Conservation (phyloP, 2,113 vertebrate species). For the Halcyon malimbica region DNA sequence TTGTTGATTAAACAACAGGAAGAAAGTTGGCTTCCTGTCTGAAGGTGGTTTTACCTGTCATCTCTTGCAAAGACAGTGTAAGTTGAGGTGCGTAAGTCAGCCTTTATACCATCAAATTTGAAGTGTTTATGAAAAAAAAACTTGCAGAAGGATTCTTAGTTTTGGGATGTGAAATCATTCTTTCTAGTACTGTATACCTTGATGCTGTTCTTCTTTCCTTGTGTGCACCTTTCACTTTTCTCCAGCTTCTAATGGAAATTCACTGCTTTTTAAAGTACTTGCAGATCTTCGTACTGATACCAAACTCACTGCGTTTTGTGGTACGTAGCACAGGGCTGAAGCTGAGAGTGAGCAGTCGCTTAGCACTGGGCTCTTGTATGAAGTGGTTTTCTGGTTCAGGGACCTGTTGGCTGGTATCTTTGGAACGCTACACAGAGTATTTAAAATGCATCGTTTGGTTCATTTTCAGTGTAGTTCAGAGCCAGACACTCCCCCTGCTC, state of each 20-base stretch:
- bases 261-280: not conserved
- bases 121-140: not conserved
- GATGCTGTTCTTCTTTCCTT: not conserved
- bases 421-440: not conserved
- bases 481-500: not conserved
- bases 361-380: not conserved
- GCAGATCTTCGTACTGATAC: not conserved
- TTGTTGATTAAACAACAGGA: constrained; percentile 81
- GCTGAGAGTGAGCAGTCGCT: not conserved
- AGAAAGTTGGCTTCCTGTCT: constrained; percentile 81
- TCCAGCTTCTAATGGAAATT: not conserved
- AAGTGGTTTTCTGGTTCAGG: not conserved
- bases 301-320: not conserved
- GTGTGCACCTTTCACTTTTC: not conserved
- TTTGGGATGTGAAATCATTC: not conserved
- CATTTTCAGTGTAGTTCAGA: not conserved
- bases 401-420: not conserved
- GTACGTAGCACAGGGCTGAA: not conserved
- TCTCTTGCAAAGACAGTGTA: constrained; percentile 20
- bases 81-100: not conserved
- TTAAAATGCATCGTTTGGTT: not conserved
- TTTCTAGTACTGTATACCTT: not conserved
- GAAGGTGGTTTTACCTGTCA: constrained; percentile 70
- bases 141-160: not conserved
- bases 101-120: not conserved